phyloP scores from a whole-genome alignment of 92 coral and sea anemone species.

The Isaurus tuberculatus region DNA sequence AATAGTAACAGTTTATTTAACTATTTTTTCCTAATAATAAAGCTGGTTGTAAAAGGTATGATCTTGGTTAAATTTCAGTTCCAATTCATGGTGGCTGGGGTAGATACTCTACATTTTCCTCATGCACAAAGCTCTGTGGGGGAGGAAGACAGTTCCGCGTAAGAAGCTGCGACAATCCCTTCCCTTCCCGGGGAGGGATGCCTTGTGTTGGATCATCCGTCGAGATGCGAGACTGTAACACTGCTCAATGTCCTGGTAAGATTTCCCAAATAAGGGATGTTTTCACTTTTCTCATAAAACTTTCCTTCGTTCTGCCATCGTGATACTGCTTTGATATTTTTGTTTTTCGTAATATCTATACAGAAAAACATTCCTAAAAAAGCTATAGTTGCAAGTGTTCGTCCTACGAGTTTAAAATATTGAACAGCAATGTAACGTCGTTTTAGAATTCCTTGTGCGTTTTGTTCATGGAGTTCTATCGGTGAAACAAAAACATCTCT shows the following conservation, averaged over 20 bases:
- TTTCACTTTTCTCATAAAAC: neutral
- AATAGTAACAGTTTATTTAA: too few relatives aligned
- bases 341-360: neutral
- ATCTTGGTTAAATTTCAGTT: neutral
- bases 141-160: slow-evolving; percentile 3
- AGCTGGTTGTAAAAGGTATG: neutral
- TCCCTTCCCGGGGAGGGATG: neutral
- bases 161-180: neutral
- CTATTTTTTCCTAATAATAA: too few relatives aligned
- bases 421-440: too few relatives aligned
- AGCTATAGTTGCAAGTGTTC: too few relatives aligned
- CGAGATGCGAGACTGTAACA: neutral
- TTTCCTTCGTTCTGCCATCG: neutral
- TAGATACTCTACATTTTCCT: neutral
- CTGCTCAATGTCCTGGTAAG: neutral
- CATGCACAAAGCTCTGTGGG: neutral
- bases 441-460: too few relatives aligned
- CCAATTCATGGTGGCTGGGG: slow-evolving; percentile 10
- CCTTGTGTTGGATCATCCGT: slow-evolving; percentile 1
- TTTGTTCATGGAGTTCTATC: too few relatives aligned
- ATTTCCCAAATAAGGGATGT: neutral
- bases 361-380: neutral
- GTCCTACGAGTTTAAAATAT: too few relatives aligned
- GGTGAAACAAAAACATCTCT: too few relatives aligned
- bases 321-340: neutral